These are phyloP conservation scores for Epinephelus cyanopodus DNA, from an alignment of 2,113 vertebrate species.

Conservation along the genomic window DNA sequence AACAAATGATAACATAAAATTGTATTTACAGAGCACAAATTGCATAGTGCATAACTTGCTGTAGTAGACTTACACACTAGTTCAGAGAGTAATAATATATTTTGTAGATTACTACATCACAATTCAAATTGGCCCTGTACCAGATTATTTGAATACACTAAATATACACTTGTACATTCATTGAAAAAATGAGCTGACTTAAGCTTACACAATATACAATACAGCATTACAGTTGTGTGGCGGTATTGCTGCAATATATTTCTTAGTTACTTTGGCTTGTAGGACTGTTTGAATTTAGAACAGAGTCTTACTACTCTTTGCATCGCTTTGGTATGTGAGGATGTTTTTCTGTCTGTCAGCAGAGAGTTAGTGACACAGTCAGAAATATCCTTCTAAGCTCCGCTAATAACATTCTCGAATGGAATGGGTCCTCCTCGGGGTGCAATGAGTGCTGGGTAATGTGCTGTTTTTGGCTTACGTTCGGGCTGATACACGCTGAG, in stretches of 20 bases:
- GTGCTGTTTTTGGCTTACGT: constrained; percentile 70
- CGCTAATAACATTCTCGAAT: constrained; percentile 62
- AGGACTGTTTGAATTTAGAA: constrained; percentile 21
- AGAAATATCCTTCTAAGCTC: constrained; percentile 68
- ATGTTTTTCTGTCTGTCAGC: constrained; percentile 63
- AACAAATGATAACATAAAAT: not conserved
- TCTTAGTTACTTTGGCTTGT: constrained; percentile 6
- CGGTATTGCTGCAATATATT: not conserved
- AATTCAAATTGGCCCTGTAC: not conserved
- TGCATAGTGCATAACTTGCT: not conserved
- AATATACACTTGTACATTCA: not conserved
- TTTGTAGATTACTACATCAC: not conserved
- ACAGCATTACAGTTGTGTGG: not conserved
- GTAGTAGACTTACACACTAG: not conserved
- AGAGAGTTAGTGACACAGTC: constrained; percentile 63
- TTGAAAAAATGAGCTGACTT: not conserved
- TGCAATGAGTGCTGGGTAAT: constrained; percentile 70
- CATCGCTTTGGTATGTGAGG: constrained; percentile 35
- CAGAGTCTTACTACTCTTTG: constrained; percentile 7
- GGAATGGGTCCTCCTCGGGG: constrained; percentile 62
- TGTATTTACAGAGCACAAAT: not conserved
- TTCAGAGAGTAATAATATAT: not conserved
- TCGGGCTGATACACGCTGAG: constrained; percentile 47
- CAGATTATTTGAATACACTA: not conserved
- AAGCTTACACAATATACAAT: not conserved